These are phyloP conservation scores for Takifugu rubripes DNA, from an alignment of 2,797 vertebrate genomes.

Conservation along the genomic window DNA sequence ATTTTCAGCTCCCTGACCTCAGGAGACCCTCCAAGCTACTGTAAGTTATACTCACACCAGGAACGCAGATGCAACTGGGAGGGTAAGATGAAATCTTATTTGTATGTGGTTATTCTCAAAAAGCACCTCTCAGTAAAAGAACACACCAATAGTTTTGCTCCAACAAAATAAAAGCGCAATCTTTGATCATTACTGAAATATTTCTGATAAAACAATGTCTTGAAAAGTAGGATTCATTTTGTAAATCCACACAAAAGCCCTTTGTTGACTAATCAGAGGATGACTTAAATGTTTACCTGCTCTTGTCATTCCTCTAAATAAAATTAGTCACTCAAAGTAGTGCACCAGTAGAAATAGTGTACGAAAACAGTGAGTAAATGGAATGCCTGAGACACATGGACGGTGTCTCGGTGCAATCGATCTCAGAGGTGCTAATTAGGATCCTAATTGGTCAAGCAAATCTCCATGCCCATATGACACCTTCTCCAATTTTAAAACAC, in stretches of 20 bases:
- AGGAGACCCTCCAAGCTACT: constrained; percentile 75
- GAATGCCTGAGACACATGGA: constrained; percentile 1
- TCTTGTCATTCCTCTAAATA: too few species aligned
- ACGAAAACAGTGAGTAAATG: neutral
- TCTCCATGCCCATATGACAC: constrained; percentile 1
- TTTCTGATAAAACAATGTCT: constrained; percentile 2
- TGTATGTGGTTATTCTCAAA: constrained; percentile 29
- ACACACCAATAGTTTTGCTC: constrained; percentile 29
- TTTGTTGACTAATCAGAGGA: neutral
- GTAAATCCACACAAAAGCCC: too few species aligned
- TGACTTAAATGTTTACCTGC: neutral
- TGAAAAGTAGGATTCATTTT: too few species aligned
- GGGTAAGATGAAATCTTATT: constrained; percentile 34
- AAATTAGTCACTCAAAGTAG: too few species aligned
- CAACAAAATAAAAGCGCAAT: constrained; percentile 17
- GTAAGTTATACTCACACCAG: constrained; percentile 70
- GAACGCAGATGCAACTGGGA: constrained; percentile 63
- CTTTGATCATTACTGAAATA: constrained; percentile 11
- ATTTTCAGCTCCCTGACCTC: constrained; percentile 79
- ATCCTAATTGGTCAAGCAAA: constrained; percentile 26
- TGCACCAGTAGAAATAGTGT: constrained; percentile 5
- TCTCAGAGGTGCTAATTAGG: constrained; percentile 66
- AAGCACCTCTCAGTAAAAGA: constrained; percentile 31
- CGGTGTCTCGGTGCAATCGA: constrained; percentile 46
- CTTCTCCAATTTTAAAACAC: constrained; percentile 4